Conservation (phyloP, 2,888 invertebrate species). For the Timandra comae region DNA sequence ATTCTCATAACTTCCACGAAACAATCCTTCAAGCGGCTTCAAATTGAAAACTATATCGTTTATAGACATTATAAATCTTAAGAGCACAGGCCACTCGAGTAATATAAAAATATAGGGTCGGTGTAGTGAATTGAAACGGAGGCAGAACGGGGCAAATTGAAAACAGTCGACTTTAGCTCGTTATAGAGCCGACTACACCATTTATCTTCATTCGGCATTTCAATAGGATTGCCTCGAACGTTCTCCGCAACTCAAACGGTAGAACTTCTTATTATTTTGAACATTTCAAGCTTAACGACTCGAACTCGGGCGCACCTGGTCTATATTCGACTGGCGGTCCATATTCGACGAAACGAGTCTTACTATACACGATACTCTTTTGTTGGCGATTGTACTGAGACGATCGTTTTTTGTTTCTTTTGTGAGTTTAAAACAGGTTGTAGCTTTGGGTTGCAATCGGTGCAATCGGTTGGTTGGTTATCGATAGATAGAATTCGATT, state of each 20-base stretch:
- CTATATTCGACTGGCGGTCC: background rate
- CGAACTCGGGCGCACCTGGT: constrained; percentile 49
- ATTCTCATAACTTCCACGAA: too few relatives aligned
- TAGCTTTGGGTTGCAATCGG: too few relatives aligned
- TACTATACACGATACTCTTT: too few relatives aligned
- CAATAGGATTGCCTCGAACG: constrained; percentile 69
- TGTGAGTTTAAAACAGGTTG: too few relatives aligned
- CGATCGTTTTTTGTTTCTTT: too few relatives aligned
- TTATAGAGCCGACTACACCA: constrained; percentile 65
- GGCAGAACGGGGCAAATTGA: constrained; percentile 57
- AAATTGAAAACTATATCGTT: constrained; percentile 23
- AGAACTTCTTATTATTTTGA: constrained; percentile 72
- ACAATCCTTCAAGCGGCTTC: too few relatives aligned
- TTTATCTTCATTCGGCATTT: constrained; percentile 74
- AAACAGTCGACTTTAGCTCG: constrained; percentile 71
- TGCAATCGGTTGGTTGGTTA: too few relatives aligned
- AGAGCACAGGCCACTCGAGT: constrained; percentile 13
- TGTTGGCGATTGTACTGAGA: too few relatives aligned
- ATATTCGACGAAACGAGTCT: too few relatives aligned
- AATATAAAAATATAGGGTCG: constrained; percentile 38
- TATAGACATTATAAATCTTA: constrained; percentile 21
- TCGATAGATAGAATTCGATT: too few relatives aligned
- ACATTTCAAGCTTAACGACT: constrained; percentile 67
- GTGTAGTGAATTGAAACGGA: constrained; percentile 60
- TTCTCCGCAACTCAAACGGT: constrained; percentile 68